Evolutionary conservation across 2,888 invertebrate genomes (phyloP).

Genomic region (Acanthosepion pharaonis): DNA sequence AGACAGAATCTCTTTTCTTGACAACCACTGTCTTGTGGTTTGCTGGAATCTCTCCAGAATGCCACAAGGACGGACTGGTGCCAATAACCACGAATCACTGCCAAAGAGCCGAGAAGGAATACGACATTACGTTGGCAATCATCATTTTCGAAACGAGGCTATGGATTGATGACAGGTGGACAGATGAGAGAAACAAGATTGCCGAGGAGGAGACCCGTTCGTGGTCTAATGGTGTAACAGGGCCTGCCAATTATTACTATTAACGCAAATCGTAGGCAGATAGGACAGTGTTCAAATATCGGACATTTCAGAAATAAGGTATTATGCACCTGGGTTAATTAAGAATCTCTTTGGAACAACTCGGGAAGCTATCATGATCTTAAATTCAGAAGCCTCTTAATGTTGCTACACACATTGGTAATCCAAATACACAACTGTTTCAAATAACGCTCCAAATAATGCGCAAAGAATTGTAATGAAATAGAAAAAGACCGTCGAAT

Average conservation of each 20-base stretch:
- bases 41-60: not conserved
- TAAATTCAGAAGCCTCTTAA: no score
- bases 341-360: no score
- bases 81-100: not conserved
- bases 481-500: no score
- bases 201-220: not conserved
- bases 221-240: not conserved
- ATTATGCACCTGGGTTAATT: no score
- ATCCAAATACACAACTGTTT: no score
- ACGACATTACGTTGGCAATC: not conserved
- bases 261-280: not conserved
- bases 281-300: not conserved
- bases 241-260: not conserved
- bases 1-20: not conserved
- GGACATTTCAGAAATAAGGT: not conserved
- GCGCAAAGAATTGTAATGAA: no score
- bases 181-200: not conserved
- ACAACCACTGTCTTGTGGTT: not conserved
- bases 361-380: no score
- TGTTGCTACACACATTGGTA: no score
- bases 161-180: slow-evolving; percentile 17
- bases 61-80: not conserved
- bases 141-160: not conserved
- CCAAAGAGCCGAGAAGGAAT: slow-evolving; percentile 18
- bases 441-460: no score